Evolutionary conservation across 2,797 vertebrate genomes (phyloP).

Genomic region (Coregonus ussuriensis): DNA sequence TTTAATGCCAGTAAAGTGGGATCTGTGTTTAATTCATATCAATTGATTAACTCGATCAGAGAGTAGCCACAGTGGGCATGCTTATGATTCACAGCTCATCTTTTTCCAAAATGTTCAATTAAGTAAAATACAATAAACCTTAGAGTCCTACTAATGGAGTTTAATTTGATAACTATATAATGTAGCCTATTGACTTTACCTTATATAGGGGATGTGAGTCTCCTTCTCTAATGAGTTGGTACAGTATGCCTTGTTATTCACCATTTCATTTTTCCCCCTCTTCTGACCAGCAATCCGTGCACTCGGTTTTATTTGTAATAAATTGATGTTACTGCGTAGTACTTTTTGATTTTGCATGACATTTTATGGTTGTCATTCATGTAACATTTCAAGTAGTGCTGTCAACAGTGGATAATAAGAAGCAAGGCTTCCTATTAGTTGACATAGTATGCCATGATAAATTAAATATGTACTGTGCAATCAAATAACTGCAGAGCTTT

Average conservation of each 20-base stretch:
- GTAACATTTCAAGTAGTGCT: not conserved
- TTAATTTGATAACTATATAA: conserved; percentile 15
- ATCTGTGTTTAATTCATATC: conserved; percentile 20
- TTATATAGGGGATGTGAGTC: conserved; percentile 2
- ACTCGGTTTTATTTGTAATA: not conserved
- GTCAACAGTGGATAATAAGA: not conserved
- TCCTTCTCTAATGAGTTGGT: conserved; percentile 3
- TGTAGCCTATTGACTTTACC: conserved; percentile 12
- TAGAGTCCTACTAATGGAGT: conserved; percentile 21
- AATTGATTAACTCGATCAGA: conserved; percentile 22
- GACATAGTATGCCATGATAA: no score
- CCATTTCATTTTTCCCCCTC: not conserved
- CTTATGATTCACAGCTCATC: conserved; percentile 23
- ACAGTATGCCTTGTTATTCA: not conserved
- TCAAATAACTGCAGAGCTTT: no score
- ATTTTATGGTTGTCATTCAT: not conserved
- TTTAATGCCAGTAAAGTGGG: conserved; percentile 3
- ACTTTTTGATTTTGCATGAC: not conserved
- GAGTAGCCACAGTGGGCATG: conserved; percentile 9
- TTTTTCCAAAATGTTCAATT: conserved; percentile 16
- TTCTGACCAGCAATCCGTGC: not conserved
- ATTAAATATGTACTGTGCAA: no score
- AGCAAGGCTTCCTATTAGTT: no score
- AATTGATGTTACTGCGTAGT: not conserved
- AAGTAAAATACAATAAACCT: conserved; percentile 17